A percentile compares a stretch with the other conserved stretches of the same genome.
Conservation (phyloP, 2,113 vertebrate species). For the Ciconia stormi region DNA sequence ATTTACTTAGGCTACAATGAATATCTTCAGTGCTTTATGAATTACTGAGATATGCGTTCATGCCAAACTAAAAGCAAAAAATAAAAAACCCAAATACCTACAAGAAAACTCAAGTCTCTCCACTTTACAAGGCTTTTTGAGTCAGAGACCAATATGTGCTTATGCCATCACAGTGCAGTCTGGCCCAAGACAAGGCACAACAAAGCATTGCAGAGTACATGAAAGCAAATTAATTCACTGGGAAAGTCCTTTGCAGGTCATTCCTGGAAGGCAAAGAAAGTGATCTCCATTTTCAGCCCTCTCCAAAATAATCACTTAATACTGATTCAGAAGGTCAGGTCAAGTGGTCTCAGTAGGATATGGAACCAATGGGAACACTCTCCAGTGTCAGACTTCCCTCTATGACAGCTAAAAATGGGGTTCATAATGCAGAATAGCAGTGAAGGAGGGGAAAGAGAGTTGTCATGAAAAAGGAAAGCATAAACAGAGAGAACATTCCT, state of each 20-base stretch:
- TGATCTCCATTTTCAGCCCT: neutral
- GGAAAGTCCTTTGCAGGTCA: neutral
- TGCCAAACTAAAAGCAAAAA: neutral
- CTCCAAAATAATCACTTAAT: neutral
- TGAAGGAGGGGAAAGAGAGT: neutral
- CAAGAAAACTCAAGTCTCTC: neutral
- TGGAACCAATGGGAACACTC: neutral
- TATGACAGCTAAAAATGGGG: neutral
- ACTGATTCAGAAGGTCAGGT: neutral
- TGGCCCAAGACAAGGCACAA: neutral
- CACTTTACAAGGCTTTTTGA: neutral
- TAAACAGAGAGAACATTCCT: neutral
- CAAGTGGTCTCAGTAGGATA: neutral
- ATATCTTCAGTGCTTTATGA: neutral
- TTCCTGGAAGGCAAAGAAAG: neutral
- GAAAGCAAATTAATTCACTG: neutral
- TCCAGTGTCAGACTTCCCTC: neutral
- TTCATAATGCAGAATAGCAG: neutral
- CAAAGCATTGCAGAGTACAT: neutral
- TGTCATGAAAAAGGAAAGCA: neutral
- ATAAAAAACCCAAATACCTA: neutral
- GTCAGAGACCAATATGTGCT: neutral
- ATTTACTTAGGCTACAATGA: neutral
- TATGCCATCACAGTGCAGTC: neutral
- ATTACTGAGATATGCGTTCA: neutral